Evolutionary conservation across 2,113 vertebrate genomes (phyloP).

Genomic region (Pomatostomus ruficeps): DNA sequence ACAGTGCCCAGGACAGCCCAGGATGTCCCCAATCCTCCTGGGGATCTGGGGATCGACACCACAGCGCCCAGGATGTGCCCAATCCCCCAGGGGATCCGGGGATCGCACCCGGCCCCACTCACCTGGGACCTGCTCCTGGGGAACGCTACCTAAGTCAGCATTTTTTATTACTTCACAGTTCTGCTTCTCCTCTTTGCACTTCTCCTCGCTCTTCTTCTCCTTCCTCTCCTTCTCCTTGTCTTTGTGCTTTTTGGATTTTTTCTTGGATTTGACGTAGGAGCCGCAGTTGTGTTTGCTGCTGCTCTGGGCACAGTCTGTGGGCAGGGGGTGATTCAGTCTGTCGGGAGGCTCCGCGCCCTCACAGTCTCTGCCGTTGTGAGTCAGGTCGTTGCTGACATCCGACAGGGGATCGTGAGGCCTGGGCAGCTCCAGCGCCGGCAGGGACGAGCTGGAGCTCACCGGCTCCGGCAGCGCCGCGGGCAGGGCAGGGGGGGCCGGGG

Average conservation of each 20-base stretch:
- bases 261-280: conserved; percentile 80
- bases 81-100: neutral
- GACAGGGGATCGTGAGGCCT: conserved; percentile 84
- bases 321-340: conserved; percentile 66
- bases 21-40: neutral
- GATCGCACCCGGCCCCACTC: neutral
- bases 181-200: conserved; percentile 60
- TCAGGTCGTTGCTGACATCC: conserved; percentile 87
- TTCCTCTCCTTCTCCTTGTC: conserved; percentile 90
- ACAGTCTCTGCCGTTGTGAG: conserved; percentile 84
- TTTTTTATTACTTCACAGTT: conserved; percentile 64
- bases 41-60: neutral
- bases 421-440: conserved; percentile 76
- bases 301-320: conserved; percentile 59
- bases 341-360: conserved; percentile 75
- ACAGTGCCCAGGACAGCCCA: too few species aligned
- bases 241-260: conserved; percentile 94
- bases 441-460: conserved; percentile 61
- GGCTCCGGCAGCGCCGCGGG: conserved; percentile 6
- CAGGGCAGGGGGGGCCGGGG: conserved; percentile 12
- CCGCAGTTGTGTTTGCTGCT: conserved; percentile 62
- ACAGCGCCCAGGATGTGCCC: neutral
- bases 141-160: conserved; percentile 67
- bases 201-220: conserved; percentile 72
- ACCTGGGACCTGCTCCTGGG: conserved; percentile 78